Percentiles rank a stretch among this genome's conserved stretches.
Conservation (phyloP, 2,888 invertebrate genomes). For the Trichogramma dendrolimi region DNA sequence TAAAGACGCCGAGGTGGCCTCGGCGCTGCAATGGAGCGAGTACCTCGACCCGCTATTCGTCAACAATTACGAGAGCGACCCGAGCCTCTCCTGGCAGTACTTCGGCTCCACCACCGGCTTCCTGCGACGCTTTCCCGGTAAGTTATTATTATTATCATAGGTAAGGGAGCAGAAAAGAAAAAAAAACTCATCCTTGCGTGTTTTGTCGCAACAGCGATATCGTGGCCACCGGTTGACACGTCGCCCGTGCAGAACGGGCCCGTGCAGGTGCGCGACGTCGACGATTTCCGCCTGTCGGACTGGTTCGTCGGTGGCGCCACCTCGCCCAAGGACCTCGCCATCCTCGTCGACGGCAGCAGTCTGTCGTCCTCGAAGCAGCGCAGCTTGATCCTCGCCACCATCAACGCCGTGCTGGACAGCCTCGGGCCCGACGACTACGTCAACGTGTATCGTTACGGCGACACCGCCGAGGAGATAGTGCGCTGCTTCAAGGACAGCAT, state of each 20-base stretch:
- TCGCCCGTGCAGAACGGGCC: slow-evolving; percentile 48
- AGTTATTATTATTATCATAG: slow-evolving; percentile 17
- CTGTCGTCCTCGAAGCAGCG: slow-evolving; percentile 76
- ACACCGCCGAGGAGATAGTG: slow-evolving; percentile 76
- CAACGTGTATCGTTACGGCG: slow-evolving; percentile 88
- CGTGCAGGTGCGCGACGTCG: slow-evolving; percentile 70
- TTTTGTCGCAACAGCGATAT: slow-evolving; percentile 58
- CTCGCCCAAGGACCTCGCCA: slow-evolving; percentile 94
- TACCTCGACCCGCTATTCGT: slow-evolving; percentile 84
- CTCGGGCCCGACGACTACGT: slow-evolving; percentile 96
- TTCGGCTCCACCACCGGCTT: slow-evolving; percentile 96
- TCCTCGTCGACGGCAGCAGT: slow-evolving; percentile 89
- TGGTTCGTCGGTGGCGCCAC: slow-evolving; percentile 98
- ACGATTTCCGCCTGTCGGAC: slow-evolving; percentile 88
- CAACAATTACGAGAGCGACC: slow-evolving; percentile 85
- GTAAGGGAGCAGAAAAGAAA: no score
- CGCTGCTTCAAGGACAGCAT: slow-evolving; percentile 87
- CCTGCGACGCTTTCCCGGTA: slow-evolving; percentile 91
- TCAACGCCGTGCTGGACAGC: slow-evolving; percentile 86
- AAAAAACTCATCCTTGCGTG: not conserved
- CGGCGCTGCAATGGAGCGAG: slow-evolving; percentile 92
- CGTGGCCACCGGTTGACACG: slow-evolving; percentile 76
- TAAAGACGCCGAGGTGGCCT: slow-evolving; percentile 74
- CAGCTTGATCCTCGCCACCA: slow-evolving; percentile 82
- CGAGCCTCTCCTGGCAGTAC: slow-evolving; percentile 95